These are phyloP conservation scores for Phyllostomus hastatus DNA, from an alignment of 2,113 vertebrate species.

Conservation along the genomic window DNA sequence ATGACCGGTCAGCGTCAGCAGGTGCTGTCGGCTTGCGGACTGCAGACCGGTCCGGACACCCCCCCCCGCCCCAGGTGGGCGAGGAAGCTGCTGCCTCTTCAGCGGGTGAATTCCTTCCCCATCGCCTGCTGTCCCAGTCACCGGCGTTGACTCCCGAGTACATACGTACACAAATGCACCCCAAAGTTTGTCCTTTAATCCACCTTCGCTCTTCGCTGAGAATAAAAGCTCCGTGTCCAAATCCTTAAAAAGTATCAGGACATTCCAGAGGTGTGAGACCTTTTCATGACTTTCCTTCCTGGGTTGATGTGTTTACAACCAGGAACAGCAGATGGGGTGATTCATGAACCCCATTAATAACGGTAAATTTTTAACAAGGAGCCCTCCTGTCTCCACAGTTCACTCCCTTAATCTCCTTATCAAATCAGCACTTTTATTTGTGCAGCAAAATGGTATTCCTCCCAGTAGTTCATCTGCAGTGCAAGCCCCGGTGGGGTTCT, in stretches of 20 bases:
- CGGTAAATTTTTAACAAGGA: conserved; percentile 60
- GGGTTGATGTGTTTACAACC: conserved; percentile 32
- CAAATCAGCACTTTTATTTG: conserved; percentile 69
- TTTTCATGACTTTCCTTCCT: background rate
- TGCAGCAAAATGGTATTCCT: conserved; percentile 29
- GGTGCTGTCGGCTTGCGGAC: rapidly evolving
- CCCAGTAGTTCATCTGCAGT: conserved; percentile 52
- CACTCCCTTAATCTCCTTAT: conserved; percentile 61
- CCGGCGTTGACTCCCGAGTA: rapidly evolving
- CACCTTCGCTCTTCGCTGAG: background rate
- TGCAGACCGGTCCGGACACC: rapidly evolving
- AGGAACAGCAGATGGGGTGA: conserved; percentile 30
- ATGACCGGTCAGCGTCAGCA: rapidly evolving
- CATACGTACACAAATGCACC: background rate
- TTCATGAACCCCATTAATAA: conserved; percentile 45
- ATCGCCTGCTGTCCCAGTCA: rapidly evolving
- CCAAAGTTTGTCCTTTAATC: background rate
- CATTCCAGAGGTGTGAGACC: background rate
- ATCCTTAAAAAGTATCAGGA: background rate
- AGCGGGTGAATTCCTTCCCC: rapidly evolving
- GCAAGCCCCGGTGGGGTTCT: conserved; percentile 26
- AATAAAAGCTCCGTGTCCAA: background rate
- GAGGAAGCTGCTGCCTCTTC: rapidly evolving
- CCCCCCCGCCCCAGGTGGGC: rapidly evolving
- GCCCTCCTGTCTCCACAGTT: conserved; percentile 8